Conservation (phyloP, 2,888 invertebrate genomes). For the Eurytoma adleriae region DNA sequence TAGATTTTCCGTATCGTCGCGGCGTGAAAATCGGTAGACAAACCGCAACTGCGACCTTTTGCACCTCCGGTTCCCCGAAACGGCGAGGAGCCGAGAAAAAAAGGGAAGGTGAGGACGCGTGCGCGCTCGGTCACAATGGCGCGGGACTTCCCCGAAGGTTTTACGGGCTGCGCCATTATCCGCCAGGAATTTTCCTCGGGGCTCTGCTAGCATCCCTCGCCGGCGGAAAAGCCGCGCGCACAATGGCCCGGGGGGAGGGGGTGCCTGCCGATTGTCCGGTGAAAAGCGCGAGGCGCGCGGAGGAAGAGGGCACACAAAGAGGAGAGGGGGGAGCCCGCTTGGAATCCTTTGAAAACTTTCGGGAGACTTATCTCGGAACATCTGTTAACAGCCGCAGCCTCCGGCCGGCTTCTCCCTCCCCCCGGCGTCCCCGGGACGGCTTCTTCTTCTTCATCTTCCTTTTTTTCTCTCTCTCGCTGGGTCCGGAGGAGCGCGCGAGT, state of each 20-base stretch:
- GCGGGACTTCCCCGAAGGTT: no score
- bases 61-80: neutral
- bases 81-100: no score
- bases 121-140: neutral
- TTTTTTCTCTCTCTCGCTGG: constrained; percentile 1
- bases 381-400: constrained; percentile 72
- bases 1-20: no score
- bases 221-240: neutral
- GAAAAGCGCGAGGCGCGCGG: neutral
- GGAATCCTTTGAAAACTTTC: constrained; percentile 68
- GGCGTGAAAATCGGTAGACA: no score
- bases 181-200: no score
- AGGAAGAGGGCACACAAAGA: constrained; percentile 3
- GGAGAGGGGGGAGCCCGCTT: neutral
- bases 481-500: constrained; percentile 1
- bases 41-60: neutral
- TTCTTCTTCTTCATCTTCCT: constrained; percentile 2
- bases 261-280: neutral
- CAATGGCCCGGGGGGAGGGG: neutral
- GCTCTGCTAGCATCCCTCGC: no score
- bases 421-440: neutral
- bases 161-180: no score
- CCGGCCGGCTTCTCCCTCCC: constrained; percentile 7
- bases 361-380: constrained; percentile 72
- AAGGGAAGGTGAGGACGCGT: no score